These are phyloP conservation scores for Ichneumon xanthorius DNA, from an alignment of 2,888 invertebrate genomes.

Conservation along the genomic window DNA sequence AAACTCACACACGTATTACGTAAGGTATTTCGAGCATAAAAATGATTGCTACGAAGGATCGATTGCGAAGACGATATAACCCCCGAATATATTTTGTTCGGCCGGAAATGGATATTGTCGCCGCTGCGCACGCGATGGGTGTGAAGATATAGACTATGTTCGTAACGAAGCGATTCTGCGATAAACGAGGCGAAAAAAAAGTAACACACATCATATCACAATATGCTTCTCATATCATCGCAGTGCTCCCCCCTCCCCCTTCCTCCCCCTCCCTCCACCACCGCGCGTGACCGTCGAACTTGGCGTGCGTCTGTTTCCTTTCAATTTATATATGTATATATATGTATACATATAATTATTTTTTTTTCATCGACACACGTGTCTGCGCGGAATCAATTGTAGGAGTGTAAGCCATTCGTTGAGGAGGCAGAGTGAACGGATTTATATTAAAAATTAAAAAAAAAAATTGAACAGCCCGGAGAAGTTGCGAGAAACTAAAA, in stretches of 20 bases:
- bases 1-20: not conserved
- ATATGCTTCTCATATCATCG: conserved; percentile 55
- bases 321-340: not conserved
- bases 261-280: not conserved
- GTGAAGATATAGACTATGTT: not conserved
- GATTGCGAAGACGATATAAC: conserved; percentile 22
- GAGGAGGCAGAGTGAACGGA: conserved; percentile 11
- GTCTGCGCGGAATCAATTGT: conserved; percentile 20
- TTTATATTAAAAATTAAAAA: conserved; percentile 25
- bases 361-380: conserved; percentile 5
- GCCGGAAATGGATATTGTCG: conserved; percentile 45
- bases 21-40: conserved; percentile 17
- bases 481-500: conserved; percentile 9
- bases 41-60: conserved; percentile 39
- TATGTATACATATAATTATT: not conserved
- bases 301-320: conserved; percentile 21
- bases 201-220: conserved; percentile 33
- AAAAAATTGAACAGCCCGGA: conserved; percentile 20
- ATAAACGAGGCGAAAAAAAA: conserved; percentile 35
- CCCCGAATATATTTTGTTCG: not conserved
- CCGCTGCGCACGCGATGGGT: conserved; percentile 47
- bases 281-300: conserved; percentile 27
- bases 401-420: conserved; percentile 2
- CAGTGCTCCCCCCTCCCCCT: conserved; percentile 5
- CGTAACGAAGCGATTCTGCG: conserved; percentile 29